Percentiles rank a stretch among this genome's conserved stretches.
Evolutionary conservation across 1,140 invertebrate species (phyloP).

Genomic region (Thaumetopoea pityocampa): DNA sequence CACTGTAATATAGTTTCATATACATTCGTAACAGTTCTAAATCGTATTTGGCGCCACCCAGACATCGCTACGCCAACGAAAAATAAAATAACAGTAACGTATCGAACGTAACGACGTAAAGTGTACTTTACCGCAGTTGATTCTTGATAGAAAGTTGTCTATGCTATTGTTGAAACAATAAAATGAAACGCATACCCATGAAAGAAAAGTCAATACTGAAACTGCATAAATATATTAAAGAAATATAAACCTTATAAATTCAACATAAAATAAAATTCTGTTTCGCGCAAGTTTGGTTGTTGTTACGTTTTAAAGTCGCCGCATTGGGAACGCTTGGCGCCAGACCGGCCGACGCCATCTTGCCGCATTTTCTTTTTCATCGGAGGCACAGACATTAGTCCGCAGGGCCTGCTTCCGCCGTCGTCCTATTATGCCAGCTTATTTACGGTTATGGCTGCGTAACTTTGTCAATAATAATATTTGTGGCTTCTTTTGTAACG

Average conservation of each 20-base stretch:
- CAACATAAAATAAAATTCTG: not conserved
- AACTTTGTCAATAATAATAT: constrained; percentile 30
- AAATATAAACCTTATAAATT: constrained; percentile 14
- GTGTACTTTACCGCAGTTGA: not conserved
- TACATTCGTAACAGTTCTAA: not conserved
- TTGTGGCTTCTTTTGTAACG: constrained; percentile 6
- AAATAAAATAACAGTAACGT: constrained; percentile 39
- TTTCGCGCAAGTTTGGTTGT: not conserved
- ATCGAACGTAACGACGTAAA: constrained; percentile 19
- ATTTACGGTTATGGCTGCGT: constrained; percentile 54
- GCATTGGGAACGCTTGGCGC: constrained; percentile 42
- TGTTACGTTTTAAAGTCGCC: constrained; percentile 28
- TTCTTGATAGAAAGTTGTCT: constrained; percentile 1
- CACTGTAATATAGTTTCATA: too few species aligned
- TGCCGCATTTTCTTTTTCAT: constrained; percentile 32
- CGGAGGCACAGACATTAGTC: constrained; percentile 42
- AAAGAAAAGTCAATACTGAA: constrained; percentile 48
- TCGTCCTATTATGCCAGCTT: constrained; percentile 49
- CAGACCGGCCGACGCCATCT: constrained; percentile 52
- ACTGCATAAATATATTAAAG: constrained; percentile 5
- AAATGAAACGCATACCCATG: constrained; percentile 25
- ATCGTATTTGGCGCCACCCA: constrained; percentile 53
- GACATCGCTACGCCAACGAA: constrained; percentile 51
- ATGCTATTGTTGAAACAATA: constrained; percentile 1
- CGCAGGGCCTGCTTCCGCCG: constrained; percentile 44